Conservation (phyloP, 2,113 vertebrate genomes). For the Hirundichthys speculiger region DNA sequence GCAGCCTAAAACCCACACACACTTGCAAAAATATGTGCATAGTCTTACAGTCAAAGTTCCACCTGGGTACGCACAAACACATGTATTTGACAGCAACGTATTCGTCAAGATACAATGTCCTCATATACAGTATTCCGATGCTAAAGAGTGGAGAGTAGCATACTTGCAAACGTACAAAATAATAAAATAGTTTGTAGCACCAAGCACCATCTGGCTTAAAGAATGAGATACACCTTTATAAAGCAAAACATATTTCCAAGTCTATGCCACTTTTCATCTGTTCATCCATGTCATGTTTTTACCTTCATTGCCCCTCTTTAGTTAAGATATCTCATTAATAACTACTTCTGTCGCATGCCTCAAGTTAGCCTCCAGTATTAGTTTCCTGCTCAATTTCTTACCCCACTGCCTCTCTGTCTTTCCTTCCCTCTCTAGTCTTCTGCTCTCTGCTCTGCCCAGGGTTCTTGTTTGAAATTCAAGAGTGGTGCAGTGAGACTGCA, state of each 20-base stretch:
- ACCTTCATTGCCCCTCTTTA: slow-evolving; percentile 53
- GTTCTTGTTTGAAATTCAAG: slow-evolving; percentile 76
- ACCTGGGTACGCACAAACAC: slow-evolving; percentile 26
- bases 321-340: slow-evolving; percentile 73
- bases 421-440: slow-evolving; percentile 41
- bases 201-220: not conserved
- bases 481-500: slow-evolving; percentile 74
- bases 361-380: slow-evolving; percentile 70
- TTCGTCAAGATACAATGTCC: too few relatives aligned
- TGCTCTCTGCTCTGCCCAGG: slow-evolving; percentile 67
- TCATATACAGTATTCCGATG: too few relatives aligned
- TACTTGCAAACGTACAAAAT: not conserved
- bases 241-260: not conserved
- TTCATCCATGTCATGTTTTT: slow-evolving; percentile 33
- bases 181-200: too few relatives aligned
- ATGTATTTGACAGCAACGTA: not conserved
- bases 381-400: slow-evolving; percentile 49
- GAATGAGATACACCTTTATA: not conserved
- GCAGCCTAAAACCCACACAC: slow-evolving; percentile 30
- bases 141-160: too few relatives aligned
- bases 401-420: slow-evolving; percentile 34
- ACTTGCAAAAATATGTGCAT: slow-evolving; percentile 2
- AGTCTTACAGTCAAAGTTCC: slow-evolving; percentile 3
- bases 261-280: slow-evolving; percentile 22
- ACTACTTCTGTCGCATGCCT: slow-evolving; percentile 59